Base-by-base conservation (phyloP, 2,888 invertebrate genomes). In the Lottia gigantea region DNA sequence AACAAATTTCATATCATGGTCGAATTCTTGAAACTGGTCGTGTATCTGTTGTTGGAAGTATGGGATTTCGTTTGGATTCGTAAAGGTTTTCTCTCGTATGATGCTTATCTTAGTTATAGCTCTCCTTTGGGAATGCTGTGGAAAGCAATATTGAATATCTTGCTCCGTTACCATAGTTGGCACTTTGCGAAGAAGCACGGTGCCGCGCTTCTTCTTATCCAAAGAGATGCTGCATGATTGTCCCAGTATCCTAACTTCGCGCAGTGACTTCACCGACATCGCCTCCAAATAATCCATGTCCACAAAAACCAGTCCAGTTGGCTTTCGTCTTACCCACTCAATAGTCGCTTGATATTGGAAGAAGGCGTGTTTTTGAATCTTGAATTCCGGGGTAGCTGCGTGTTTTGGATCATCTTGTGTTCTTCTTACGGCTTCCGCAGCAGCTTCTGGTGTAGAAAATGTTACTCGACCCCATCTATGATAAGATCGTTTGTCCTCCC, bases 401-500 rank as follows among this genome's bases (percentile, higher is more conserved):
- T 68, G 71, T 3, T 74, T 72, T 26, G 75, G 74, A 62, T 72
- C 68, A 8, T 76, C 63, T 26, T 67, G 72, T 7, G 76, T 77
- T 6, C 23, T 66, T 40, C 66, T 25, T 6, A 71, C 76, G 23
- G 78, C 78, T 19, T 26, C 45, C 2, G 40, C 25, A 40, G 80
- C 80, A n/a, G 71, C 66, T 6, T 46, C 61, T 2, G 66, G 23
- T 12, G 68, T 68, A 26, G 31, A 25, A 67, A 80, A 84, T 7
- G 78, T 78, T 7, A 82, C 71, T 66, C 74, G 79, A 1, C 84
- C 84, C 83, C 83, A 83, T 0, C 69, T 63, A 11, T 75, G 68
- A 31, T 68, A 64, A 4, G 49, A 55, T 1, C 70, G 66, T 26
- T 74, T 76, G 25, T 71, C 74, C 11, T 71, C 71, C 12, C 70